Percentiles rank a stretch among this genome's conserved stretches.
Evolutionary conservation across 2,888 invertebrate genomes (phyloP).

Genomic region (Odontomyia ornata): DNA sequence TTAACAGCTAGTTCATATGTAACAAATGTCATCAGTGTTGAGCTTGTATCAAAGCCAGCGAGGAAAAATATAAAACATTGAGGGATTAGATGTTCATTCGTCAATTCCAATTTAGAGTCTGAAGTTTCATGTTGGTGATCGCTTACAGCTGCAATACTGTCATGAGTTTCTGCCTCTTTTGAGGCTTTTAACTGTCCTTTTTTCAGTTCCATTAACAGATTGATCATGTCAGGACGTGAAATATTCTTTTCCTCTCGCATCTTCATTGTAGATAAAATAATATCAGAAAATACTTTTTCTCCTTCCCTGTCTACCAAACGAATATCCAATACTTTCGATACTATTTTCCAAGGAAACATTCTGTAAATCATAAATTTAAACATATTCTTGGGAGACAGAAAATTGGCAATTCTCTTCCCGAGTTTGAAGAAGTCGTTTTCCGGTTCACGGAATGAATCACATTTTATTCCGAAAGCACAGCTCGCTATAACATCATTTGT

Average conservation of each 20-base stretch:
- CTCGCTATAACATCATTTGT: constrained; percentile 68
- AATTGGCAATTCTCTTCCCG: background rate
- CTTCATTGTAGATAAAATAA: constrained; percentile 12
- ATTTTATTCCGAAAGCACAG: constrained; percentile 66
- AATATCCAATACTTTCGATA: background rate
- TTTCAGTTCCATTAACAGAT: constrained; percentile 31
- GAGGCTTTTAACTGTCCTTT: constrained; percentile 15
- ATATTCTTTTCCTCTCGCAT: constrained; percentile 10
- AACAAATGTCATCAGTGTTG: constrained; percentile 63
- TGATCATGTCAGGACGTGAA: constrained; percentile 35
- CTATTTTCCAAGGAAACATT: background rate
- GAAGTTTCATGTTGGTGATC: background rate
- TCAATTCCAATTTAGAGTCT: constrained; percentile 31
- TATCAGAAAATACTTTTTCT: background rate
- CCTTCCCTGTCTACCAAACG: background rate
- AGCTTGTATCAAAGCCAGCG: constrained; percentile 65
- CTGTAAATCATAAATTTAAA: background rate
- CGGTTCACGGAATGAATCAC: constrained; percentile 64
- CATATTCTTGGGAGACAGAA: background rate
- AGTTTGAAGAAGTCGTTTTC: constrained; percentile 57
- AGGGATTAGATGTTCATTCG: constrained; percentile 51
- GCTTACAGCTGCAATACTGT: constrained; percentile 2
- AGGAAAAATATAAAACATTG: constrained; percentile 63
- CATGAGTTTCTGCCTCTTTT: background rate
- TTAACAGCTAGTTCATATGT: constrained; percentile 67